A percentile compares a stretch with the other conserved stretches of the same genome.
Evolutionary conservation across 2,797 vertebrate species (phyloP).

Genomic region (Eurystomus glaucurus): DNA sequence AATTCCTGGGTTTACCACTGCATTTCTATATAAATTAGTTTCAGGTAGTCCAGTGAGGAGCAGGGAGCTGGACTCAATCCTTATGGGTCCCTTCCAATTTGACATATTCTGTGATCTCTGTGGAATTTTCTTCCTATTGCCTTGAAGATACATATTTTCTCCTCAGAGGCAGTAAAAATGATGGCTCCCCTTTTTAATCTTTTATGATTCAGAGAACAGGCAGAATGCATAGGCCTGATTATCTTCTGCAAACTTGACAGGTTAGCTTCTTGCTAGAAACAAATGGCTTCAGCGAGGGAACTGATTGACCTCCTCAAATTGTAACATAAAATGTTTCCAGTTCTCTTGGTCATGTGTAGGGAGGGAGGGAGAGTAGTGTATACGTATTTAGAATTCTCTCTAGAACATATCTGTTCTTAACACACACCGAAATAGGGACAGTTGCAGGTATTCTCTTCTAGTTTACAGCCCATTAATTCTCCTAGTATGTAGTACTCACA

Average conservation of each 20-base stretch:
- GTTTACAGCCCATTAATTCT: not conserved
- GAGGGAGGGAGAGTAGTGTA: not conserved
- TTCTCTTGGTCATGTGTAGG: not conserved
- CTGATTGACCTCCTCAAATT: not conserved
- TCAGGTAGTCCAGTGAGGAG: not conserved
- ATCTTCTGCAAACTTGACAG: not conserved
- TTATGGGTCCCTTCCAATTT: rapidly evolving
- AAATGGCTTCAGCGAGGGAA: not conserved
- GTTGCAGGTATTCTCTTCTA: not conserved
- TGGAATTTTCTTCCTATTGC: not conserved
- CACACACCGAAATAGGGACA: not conserved
- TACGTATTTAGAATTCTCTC: rapidly evolving
- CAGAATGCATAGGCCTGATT: not conserved
- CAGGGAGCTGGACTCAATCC: not conserved
- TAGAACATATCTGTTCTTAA: not conserved
- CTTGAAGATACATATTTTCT: not conserved
- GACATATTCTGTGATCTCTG: not conserved
- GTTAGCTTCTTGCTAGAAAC: not conserved
- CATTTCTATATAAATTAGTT: not conserved
- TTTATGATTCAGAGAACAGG: not conserved
- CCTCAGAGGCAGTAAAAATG: not conserved
- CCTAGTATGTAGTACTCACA: not conserved
- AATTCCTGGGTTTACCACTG: not conserved
- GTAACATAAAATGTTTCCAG: not conserved
- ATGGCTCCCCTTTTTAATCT: not conserved